Conservation (phyloP, 2,888 invertebrate genomes). For the Macrosoma leucophasiata region DNA sequence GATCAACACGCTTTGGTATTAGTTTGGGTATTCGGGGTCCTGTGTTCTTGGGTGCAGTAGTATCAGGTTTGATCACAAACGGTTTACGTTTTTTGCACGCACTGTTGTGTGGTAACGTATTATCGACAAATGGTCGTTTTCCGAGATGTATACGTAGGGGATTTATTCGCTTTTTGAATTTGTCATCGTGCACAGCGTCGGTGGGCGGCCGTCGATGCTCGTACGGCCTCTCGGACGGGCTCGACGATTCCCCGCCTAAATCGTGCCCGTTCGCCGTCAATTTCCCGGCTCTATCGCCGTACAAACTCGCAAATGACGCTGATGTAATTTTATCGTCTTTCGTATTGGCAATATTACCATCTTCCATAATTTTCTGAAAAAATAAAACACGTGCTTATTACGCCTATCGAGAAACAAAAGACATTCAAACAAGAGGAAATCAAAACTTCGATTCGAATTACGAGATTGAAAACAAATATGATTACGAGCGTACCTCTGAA, state of each 20-base stretch:
- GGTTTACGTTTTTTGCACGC: slow-evolving; percentile 55
- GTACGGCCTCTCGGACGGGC: slow-evolving; percentile 29
- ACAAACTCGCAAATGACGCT: slow-evolving; percentile 49
- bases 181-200: slow-evolving; percentile 48
- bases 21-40: slow-evolving; percentile 56
- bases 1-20: slow-evolving; percentile 52
- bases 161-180: slow-evolving; percentile 58
- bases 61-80: slow-evolving; percentile 45
- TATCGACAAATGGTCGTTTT: slow-evolving; percentile 68
- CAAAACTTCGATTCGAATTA: slow-evolving; percentile 53
- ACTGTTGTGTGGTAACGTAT: slow-evolving; percentile 50
- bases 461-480: slow-evolving; percentile 43
- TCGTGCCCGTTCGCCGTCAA: slow-evolving; percentile 63
- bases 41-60: slow-evolving; percentile 35
- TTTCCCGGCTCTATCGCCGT: slow-evolving; percentile 54
- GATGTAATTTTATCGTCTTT: slow-evolving; percentile 61
- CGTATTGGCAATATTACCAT: slow-evolving; percentile 65
- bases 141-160: slow-evolving; percentile 66
- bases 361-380: slow-evolving; percentile 76
- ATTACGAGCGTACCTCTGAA: slow-evolving; percentile 58
- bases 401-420: slow-evolving; percentile 67
- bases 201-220: slow-evolving; percentile 40
- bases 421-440: slow-evolving; percentile 66
- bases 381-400: slow-evolving; percentile 56
- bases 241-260: slow-evolving; percentile 31